Evolutionary conservation across 2,888 invertebrate genomes (phyloP), one percentile per base, ranked within the genome.

Genomic region (Automeris io): DNA sequence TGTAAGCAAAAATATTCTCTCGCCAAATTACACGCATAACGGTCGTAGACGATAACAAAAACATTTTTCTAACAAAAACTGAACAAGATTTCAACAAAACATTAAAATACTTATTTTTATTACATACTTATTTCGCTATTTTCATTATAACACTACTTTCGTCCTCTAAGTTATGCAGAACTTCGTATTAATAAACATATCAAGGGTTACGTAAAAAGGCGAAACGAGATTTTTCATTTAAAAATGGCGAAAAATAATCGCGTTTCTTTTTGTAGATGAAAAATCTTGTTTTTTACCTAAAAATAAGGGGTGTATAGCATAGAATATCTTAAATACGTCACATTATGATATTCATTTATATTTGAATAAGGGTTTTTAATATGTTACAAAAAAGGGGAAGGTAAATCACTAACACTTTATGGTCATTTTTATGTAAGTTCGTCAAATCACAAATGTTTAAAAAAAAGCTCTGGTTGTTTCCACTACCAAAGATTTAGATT

Each of bases 361-460:
- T 39, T 49, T 45, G 47, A 43, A 47, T 47, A 47, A 52, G 49
- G 62, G 54, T 51, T 47, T 54, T 49, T 51, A 33, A 22, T 57
- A 66, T 66, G 68, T 66, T 68, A 71, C 60, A 67, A 67, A 69
- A 62, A 51, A 39, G 57, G 70, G 69, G 61, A 61, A 45, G 46
- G 34, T 62, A 70, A 72, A 70, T 78, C 77, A 78, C 77, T 78
- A 80, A 78, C 77, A 63, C 54, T 57, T 69, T 51, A 52, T 78
- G 79, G 78, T 78, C 78, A 23, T 13, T 48, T 16, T 29, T 16
- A 26, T 50, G 46, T 72, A 71, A 71, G 70, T 66, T 77, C 70
- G 63, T 65, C 58, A 50, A 52, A 74, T 74, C 73, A 73, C 75
- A 70, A 67, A 49, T 43, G 42, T 53, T 52, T 53, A 70, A 68